Base-by-base conservation (phyloP, 2,797 vertebrate genomes). In the Ptychadena robeensis region DNA sequence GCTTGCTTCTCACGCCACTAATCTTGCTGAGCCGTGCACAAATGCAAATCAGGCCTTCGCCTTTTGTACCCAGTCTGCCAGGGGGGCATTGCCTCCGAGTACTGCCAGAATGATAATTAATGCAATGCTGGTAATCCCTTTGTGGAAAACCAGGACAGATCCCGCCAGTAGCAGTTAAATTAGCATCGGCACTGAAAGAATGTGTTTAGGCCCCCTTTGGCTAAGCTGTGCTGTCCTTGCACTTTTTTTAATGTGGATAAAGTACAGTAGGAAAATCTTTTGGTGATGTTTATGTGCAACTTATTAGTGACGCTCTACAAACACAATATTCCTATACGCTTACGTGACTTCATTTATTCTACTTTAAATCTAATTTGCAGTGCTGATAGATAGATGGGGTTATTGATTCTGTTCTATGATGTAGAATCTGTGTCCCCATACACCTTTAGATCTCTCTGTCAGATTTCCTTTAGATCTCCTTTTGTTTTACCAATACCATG, bases 1-100 rank as follows among this genome's bases (percentile, higher is more conserved):
- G 10, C 32, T 64, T 66, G 14, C 63, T 72, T 79, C 70, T 44
- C n/a, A 18, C 40, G 28, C n/a, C 61, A 80, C 35, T 65, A 70
- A 35, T 71, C 37, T 27, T 66, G 82, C 73, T 86, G 82, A 79
- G 70, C 65, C 59, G 48, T 67, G 66, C 73, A 86, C 25, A 63
- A 79, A 78, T 81, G 82, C 37, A 59, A 81, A 80, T 81, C 31
- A 77, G 67, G n/a, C 69, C 37, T 57, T 81, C 69, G 82, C 38
- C 37, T 84, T 84, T 85, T 85, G 83, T 85, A 81, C 78, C 78
- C 72, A 27, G 34, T 63, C 27, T 76, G 83, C 57, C 64, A 80
- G 83, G 65, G 57, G 37, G 63, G 48, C 83, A 53, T 53, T 28
- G 32, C 77, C 63, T 68, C 48, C 32, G 57, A 37, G 72, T 80